Evolutionary conservation across 1,140 invertebrate genomes (phyloP), one percentile per base, ranked within the genome.

Genomic region (Drosophila prosaltans): DNA sequence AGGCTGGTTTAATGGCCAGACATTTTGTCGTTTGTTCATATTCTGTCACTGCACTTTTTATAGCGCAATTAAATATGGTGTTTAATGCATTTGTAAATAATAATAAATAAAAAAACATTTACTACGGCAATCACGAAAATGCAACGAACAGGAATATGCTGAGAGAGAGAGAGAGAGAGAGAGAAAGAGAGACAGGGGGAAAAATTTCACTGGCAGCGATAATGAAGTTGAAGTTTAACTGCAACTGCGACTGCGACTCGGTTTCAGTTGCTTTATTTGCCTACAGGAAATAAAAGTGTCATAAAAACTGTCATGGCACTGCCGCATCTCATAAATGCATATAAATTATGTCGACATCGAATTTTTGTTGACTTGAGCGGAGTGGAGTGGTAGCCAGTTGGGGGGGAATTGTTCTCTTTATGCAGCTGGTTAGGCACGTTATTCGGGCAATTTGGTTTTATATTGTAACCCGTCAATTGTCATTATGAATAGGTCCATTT

Each of bases 31-130:
- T 63, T 67, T 65, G 62, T 60, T 74, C 80, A 32, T 16, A 16
- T 55, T 70, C 10, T 57, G 54, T 30, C 65, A 64, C 43, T 40
- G 10, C 66, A 48, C 26, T 43, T 74, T 80, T 78, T 78, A 74
- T 74, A 78, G 67, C 61, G 84, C 84, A 88, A 88, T 88, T 88
- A 89, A 88, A 88, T 84, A 83, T 84, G 72, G 77, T 89, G 84
- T 84, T 88, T 88, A 88, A 88, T 89, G 84, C 84, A 80, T 88
- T 84, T 84, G 83, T 84, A 88, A 88, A 88, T 88, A 88, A 88
- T 77, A 83, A 85, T 84, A 82, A 84, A 84, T 74, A 71, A 84
- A 84, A 85, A 85, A 71, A 71, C 81, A 85, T 77, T 84, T 80
- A 84, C 77, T 81, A 80, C 81, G 66, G 69, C 81, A 80, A 85